Base-by-base conservation (phyloP, 2,797 vertebrate genomes). In the Crypturellus tataupa region DNA sequence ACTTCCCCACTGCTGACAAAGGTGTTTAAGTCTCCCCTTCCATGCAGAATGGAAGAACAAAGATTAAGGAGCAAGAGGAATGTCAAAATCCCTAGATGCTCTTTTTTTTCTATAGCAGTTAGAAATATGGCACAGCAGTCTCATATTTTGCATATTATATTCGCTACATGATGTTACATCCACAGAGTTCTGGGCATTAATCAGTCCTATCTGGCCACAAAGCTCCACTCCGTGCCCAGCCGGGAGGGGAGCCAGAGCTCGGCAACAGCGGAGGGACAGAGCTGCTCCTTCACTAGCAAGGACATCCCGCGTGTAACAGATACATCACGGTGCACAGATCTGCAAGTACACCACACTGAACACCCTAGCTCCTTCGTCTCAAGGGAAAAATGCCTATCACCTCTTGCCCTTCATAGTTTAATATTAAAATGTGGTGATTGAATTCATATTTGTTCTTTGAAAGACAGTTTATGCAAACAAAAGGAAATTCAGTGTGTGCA, bases 301-400 rank as follows among this genome's bases (percentile, higher is more conserved):
- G 16, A 68, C 11, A 33, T 6, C 37, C 27, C 47, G 6, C 13
- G 39, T 49, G 1, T 37, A 77, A 17, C 33, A 2, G 9, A 33
- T 20, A 11, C 1, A 39, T 3, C 14, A 18, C 1, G 4, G 40
- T 21, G 40, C 5, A 65, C 37, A n/a, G 79, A 46, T 4, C 12
- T 5, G 39, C 20, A 79, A 76, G 24, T 12, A 76, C 0, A 0
- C 33, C 3, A 0, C 68, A 12, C 16, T 33, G 62, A 16, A 7
- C 21, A 40, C 27, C 47, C 20, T 14, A 5, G 27, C 33, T 65
- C 12, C 12, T 19, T 19, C 9, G 13, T 35, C 44, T 68, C 23
- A 72, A 35, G 3, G 5, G 29, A 84, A 80, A 71, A 58, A 31
- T 5, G 0, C 33, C 13, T 35, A 55, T 42, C 5, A 7, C 35